These are phyloP conservation scores for Leucophenga varia DNA, from an alignment of 1,140 invertebrate species.

Conservation along the genomic window DNA sequence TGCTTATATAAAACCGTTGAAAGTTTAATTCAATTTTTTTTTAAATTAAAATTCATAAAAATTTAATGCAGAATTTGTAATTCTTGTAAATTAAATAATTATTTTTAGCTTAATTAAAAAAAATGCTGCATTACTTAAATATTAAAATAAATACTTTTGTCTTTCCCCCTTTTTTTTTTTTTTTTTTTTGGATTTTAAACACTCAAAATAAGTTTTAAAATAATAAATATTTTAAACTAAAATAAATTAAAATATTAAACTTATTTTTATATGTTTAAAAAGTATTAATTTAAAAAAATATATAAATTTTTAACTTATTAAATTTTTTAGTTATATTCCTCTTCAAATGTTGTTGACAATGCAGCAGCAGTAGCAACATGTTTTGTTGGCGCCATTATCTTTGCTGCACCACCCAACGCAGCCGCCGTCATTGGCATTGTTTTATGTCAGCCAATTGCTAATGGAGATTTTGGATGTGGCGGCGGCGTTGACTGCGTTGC, in stretches of 20 bases:
- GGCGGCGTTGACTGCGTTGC: conserved; percentile 21
- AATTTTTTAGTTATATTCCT: too few species aligned
- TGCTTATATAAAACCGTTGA: too few species aligned
- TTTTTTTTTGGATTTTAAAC: neutral
- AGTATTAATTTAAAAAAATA: neutral
- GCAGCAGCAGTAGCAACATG: neutral
- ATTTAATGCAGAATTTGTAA: too few species aligned
- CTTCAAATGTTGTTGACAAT: neutral
- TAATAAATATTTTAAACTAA: neutral
- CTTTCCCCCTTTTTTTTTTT: neutral
- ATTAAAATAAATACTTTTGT: too few species aligned
- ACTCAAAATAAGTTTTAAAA: neutral
- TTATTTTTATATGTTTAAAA: neutral
- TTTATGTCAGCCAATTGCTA: conserved; percentile 42
- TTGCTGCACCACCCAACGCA: conserved; percentile 4
- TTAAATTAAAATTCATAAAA: too few species aligned
- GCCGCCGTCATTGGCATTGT: too few species aligned
- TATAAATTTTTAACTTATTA: too few species aligned
- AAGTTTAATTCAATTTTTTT: too few species aligned
- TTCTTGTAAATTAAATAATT: too few species aligned
- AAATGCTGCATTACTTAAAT: too few species aligned
- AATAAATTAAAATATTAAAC: neutral
- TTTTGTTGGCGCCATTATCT: conserved; percentile 21
- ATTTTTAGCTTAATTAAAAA: too few species aligned
- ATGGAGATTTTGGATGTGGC: conserved; percentile 24